phyloP scores from a whole-genome alignment of 2,888 invertebrate genomes.

The Sarcophaga variegata region DNA sequence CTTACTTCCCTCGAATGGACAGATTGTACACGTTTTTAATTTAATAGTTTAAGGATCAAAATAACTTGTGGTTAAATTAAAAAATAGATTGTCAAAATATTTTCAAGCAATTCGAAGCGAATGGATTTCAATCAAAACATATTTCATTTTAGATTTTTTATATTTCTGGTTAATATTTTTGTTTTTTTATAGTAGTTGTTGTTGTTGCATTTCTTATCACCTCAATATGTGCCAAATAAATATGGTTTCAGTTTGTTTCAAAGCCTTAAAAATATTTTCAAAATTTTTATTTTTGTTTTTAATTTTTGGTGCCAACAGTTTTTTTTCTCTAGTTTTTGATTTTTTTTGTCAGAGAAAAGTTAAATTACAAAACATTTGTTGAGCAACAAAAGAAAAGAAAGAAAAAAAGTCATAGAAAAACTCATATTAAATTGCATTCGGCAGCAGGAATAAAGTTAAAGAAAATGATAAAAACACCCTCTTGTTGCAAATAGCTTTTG shows the following conservation, averaged over 20 bases:
- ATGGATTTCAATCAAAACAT: neutral
- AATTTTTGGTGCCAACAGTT: slow-evolving; percentile 57
- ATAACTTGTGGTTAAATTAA: neutral
- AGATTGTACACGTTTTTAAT: too few species aligned
- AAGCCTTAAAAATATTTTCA: slow-evolving; percentile 42
- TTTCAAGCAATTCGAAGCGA: neutral
- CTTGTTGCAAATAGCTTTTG: neutral
- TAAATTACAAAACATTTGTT: slow-evolving; percentile 61
- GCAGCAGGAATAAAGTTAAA: slow-evolving; percentile 4
- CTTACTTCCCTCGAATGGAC: too few species aligned
- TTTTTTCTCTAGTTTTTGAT: slow-evolving; percentile 24
- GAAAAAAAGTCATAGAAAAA: too few species aligned
- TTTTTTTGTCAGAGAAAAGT: slow-evolving; percentile 23
- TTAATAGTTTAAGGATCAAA: neutral
- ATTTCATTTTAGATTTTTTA: neutral
- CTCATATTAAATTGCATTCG: slow-evolving; percentile 48
- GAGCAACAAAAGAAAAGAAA: slow-evolving; percentile 7
- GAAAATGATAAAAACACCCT: slow-evolving; percentile 18
- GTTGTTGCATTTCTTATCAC: slow-evolving; percentile 60
- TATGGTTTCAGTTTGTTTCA: slow-evolving; percentile 53
- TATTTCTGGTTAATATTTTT: neutral
- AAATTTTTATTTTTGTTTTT: slow-evolving; percentile 27
- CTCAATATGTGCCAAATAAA: slow-evolving; percentile 66
- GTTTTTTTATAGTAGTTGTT: neutral
- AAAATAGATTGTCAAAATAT: slow-evolving; percentile 1